Evolutionary conservation across 2,888 invertebrate species (phyloP).

Genomic region (Schizaphis graminum): DNA sequence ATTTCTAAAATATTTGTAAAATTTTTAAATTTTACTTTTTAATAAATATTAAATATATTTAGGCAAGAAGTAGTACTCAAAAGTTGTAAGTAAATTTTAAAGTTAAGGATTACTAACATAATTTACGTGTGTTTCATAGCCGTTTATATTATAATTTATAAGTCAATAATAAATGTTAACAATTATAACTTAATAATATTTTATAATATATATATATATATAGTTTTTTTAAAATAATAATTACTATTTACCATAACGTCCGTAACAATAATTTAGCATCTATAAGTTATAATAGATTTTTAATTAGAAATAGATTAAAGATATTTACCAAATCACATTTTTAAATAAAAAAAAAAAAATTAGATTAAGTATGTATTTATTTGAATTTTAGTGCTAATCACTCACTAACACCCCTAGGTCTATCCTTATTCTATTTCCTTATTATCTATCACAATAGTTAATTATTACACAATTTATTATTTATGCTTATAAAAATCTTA

Average conservation of each 20-base stretch:
- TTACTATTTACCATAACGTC: no score
- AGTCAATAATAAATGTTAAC: no score
- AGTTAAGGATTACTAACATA: no score
- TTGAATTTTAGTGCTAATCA: neutral
- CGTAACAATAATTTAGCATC: no score
- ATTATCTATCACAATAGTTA: neutral
- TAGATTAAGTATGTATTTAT: neutral
- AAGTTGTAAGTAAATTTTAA: neutral
- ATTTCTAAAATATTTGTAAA: neutral
- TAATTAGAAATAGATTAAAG: neutral
- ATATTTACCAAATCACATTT: neutral
- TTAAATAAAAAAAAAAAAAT: neutral
- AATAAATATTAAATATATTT: neutral
- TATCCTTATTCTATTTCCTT: no score
- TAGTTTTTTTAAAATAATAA: no score
- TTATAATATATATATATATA: no score
- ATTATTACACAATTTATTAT: neutral
- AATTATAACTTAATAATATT: no score
- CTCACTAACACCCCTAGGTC: neutral
- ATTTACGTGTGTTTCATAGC: no score
- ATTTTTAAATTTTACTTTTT: neutral
- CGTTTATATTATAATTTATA: no score
- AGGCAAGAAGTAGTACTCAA: neutral
- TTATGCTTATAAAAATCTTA: neutral
- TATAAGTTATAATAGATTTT: neutral